Conservation (phyloP, 2,113 vertebrate species). For the Symphodus melops region DNA sequence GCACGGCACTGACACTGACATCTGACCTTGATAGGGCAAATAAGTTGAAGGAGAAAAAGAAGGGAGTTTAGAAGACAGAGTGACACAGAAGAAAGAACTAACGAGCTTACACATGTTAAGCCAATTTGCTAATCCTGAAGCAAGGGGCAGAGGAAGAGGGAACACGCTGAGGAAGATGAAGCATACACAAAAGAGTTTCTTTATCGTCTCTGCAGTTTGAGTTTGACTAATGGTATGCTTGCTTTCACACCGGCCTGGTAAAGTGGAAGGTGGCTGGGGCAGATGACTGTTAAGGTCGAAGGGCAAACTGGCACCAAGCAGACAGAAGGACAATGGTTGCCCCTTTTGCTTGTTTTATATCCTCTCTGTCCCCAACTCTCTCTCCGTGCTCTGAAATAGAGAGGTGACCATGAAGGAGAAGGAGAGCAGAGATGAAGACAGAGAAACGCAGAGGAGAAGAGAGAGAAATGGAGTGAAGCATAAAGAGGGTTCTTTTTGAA, state of each 20-base stretch:
- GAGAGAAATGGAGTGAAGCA: conserved; percentile 69
- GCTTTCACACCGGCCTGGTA: conserved; percentile 49
- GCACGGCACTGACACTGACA: conserved; percentile 46
- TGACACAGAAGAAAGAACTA: conserved; percentile 33
- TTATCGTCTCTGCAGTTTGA: conserved; percentile 34
- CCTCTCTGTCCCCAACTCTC: conserved; percentile 10
- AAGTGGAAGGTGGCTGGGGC: conserved; percentile 33
- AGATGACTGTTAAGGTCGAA: conserved; percentile 52
- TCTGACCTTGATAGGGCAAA: conserved; percentile 59
- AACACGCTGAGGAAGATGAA: conserved; percentile 34
- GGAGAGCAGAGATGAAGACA: conserved; percentile 57
- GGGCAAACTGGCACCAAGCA: conserved; percentile 41
- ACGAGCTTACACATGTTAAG: conserved; percentile 50
- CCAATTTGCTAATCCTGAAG: conserved; percentile 64
- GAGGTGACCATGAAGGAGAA: conserved; percentile 59
- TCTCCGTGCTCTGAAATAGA: conserved; percentile 42
- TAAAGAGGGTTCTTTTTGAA: conserved; percentile 77
- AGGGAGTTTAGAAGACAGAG: conserved; percentile 20
- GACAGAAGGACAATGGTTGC: conserved; percentile 45
- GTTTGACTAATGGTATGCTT: conserved; percentile 40
- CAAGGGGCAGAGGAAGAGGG: conserved; percentile 29
- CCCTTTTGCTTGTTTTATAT: conserved; percentile 59
- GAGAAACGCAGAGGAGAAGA: conserved; percentile 57
- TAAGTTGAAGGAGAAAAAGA: conserved; percentile 30
- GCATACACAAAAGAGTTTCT: conserved; percentile 35